Percentiles rank a stretch among this genome's conserved stretches.
These are phyloP conservation scores for Dicerorhinus sumatrensis DNA, from an alignment of 2,113 vertebrate genomes.

Conservation along the genomic window DNA sequence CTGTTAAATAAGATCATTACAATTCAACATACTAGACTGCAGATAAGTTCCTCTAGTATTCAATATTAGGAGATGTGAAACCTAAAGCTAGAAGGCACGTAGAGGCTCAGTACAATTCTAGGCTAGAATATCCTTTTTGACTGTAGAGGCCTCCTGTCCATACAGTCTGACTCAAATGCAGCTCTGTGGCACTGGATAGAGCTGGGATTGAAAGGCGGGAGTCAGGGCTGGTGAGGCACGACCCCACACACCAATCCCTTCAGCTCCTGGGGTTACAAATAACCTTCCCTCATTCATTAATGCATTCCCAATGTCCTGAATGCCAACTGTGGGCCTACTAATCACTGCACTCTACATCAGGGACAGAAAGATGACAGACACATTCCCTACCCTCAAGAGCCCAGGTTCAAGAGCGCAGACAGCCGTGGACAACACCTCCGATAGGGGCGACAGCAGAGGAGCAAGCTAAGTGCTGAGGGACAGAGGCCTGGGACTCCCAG, in stretches of 20 bases:
- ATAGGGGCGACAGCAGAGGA: background rate
- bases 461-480: background rate
- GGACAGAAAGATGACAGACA: background rate
- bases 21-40: background rate
- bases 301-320: background rate
- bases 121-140: background rate
- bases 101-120: background rate
- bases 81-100: background rate
- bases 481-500: background rate
- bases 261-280: background rate
- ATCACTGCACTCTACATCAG: background rate
- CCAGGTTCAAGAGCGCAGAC: background rate
- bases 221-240: background rate
- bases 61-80: background rate
- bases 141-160: background rate
- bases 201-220: background rate
- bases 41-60: background rate
- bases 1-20: background rate
- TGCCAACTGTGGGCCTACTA: background rate
- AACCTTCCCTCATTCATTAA: background rate
- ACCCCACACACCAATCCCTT: background rate
- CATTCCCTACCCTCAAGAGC: background rate
- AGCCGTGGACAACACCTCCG: rapidly evolving
- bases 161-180: background rate
- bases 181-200: background rate